Conservation (phyloP, 2,888 invertebrate species). For the Nipponacmea schrenckii region DNA sequence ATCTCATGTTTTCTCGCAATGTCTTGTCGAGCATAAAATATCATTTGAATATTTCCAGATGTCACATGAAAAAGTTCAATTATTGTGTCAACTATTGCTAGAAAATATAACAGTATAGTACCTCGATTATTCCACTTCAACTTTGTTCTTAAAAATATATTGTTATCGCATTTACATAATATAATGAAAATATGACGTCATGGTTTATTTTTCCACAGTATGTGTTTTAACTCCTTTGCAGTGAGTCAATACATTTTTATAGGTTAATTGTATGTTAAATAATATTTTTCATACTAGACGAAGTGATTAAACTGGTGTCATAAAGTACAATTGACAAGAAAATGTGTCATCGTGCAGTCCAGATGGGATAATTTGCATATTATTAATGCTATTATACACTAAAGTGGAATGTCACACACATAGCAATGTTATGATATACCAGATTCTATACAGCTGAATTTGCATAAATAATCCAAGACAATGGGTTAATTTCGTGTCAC, state of each 20-base stretch:
- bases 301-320: no score
- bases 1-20: not conserved
- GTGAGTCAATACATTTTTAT: no score
- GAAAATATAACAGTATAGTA: not conserved
- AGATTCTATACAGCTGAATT: not conserved
- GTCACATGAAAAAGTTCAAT: not conserved
- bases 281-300: no score
- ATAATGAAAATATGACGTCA: no score
- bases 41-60: constrained; percentile 5
- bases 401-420: not conserved
- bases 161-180: no score
- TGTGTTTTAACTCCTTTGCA: no score
- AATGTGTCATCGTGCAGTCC: no score
- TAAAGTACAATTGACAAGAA: no score
- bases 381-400: not conserved
- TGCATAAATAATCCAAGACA: not conserved
- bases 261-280: no score
- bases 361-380: not conserved
- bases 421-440: not conserved
- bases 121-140: no score
- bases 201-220: no score
- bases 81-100: not conserved
- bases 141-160: no score
- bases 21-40: not conserved
- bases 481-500: constrained; percentile 4